A percentile compares a stretch with the other conserved stretches of the same genome.
Evolutionary conservation across 2,888 invertebrate genomes (phyloP).

Genomic region (Mythimna albipuncta): DNA sequence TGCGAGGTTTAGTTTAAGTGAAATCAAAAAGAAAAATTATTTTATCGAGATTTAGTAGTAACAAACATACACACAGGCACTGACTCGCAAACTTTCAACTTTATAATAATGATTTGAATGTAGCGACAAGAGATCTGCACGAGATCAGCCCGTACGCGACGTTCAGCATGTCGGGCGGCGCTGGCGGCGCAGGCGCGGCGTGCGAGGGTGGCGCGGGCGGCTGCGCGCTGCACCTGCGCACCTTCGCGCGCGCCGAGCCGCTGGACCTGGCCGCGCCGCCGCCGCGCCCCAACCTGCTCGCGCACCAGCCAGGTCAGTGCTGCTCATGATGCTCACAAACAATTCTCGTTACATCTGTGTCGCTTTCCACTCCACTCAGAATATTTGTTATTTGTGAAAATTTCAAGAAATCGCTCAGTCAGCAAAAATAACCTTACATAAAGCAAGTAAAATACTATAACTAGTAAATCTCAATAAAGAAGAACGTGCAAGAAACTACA

Average conservation of each 20-base stretch:
- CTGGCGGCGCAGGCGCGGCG: conserved; percentile 69
- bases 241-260: conserved; percentile 75
- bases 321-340: background rate
- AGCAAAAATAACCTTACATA: too few species aligned
- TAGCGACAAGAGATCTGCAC: conserved; percentile 88
- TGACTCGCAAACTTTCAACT: background rate
- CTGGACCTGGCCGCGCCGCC: conserved; percentile 77
- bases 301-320: conserved; percentile 70
- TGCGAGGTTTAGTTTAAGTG: too few species aligned
- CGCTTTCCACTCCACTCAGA: background rate
- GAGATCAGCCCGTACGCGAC: conserved; percentile 95
- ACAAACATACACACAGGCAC: too few species aligned
- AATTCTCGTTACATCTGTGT: background rate
- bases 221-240: conserved; percentile 79
- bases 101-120: background rate
- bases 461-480: too few species aligned
- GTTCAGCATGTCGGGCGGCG: conserved; percentile 92
- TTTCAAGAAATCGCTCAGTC: too few species aligned
- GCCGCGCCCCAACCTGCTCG: conserved; percentile 76
- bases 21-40: too few species aligned
- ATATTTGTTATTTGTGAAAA: too few species aligned
- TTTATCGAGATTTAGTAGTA: too few species aligned
- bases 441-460: too few species aligned
- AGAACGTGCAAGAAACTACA: too few species aligned
- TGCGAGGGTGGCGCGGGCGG: conserved; percentile 56